Percentiles rank a stretch among this genome's conserved stretches.
phyloP scores from a whole-genome alignment of 1,140 invertebrate species.

The Maniola jurtina region DNA sequence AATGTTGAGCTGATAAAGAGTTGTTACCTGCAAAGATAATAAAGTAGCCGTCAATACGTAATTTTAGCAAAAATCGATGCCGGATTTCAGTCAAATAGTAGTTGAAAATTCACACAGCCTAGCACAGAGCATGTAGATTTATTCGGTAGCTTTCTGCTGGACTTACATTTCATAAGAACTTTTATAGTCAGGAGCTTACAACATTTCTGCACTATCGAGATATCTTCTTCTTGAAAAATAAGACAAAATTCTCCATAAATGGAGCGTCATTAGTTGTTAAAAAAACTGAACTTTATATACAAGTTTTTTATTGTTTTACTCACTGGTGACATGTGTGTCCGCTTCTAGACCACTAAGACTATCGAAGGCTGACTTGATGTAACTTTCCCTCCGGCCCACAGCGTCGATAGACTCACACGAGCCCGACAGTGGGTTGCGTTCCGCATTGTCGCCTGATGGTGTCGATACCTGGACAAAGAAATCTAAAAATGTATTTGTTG shows the following conservation, averaged over 20 bases:
- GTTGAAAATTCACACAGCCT: neutral
- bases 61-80: neutral
- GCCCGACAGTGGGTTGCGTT: constrained; percentile 82
- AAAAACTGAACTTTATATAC: no score
- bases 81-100: no score
- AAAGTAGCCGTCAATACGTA: neutral
- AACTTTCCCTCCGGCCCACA: constrained; percentile 84
- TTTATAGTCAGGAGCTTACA: no score
- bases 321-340: constrained; percentile 57
- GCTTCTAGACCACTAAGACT: constrained; percentile 84
- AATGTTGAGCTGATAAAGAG: constrained; percentile 61
- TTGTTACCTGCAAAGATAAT: constrained; percentile 43
- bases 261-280: no score
- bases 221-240: no score
- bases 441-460: constrained; percentile 86
- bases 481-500: neutral
- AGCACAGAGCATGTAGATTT: no score
- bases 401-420: constrained; percentile 89
- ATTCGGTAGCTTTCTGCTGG: no score
- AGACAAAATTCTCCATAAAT: no score
- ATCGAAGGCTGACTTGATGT: constrained; percentile 88
- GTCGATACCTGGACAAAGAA: constrained; percentile 80
- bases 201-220: no score
- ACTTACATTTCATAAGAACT: no score
- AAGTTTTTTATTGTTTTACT: neutral